These are phyloP conservation scores for Lampropteryx suffumata DNA, from an alignment of 2,888 invertebrate species.

Conservation along the genomic window DNA sequence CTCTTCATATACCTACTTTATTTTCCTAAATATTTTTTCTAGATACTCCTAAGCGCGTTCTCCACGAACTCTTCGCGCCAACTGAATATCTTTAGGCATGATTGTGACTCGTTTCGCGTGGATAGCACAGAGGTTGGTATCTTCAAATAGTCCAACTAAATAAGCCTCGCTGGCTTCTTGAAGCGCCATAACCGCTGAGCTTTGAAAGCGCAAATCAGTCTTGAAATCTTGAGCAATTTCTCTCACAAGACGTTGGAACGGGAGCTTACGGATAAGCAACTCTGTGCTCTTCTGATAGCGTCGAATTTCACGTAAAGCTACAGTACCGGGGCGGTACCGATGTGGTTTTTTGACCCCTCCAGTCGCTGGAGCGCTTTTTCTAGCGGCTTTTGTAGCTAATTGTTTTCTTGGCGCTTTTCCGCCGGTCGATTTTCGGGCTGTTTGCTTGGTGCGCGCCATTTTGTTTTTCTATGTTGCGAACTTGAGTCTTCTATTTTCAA, in stretches of 20 bases:
- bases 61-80: conserved; percentile 65
- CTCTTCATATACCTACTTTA: conserved; percentile 30
- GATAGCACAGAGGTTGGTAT: conserved; percentile 90
- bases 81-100: conserved; percentile 70
- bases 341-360: conserved; percentile 90
- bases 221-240: conserved; percentile 91
- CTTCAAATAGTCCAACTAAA: conserved; percentile 87
- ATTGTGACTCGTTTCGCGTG: conserved; percentile 82
- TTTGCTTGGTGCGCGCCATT: conserved; percentile 89
- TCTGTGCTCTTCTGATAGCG: conserved; percentile 90
- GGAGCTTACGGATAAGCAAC: conserved; percentile 86
- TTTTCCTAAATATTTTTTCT: conserved; percentile 4
- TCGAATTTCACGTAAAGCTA: conserved; percentile 87
- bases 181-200: conserved; percentile 86
- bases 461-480: conserved; percentile 8
- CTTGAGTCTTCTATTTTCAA: background rate
- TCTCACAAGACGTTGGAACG: conserved; percentile 87
- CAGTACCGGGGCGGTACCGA: conserved; percentile 86
- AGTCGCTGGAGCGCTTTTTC: conserved; percentile 88
- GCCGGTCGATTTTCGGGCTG: conserved; percentile 88
- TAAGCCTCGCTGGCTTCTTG: conserved; percentile 85
- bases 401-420: conserved; percentile 89
- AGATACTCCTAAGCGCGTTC: conserved; percentile 51
- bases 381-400: conserved; percentile 87
- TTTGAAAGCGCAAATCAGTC: conserved; percentile 87